phyloP scores from a whole-genome alignment of 1,140 invertebrate genomes.

The Drosophila bifasciata region DNA sequence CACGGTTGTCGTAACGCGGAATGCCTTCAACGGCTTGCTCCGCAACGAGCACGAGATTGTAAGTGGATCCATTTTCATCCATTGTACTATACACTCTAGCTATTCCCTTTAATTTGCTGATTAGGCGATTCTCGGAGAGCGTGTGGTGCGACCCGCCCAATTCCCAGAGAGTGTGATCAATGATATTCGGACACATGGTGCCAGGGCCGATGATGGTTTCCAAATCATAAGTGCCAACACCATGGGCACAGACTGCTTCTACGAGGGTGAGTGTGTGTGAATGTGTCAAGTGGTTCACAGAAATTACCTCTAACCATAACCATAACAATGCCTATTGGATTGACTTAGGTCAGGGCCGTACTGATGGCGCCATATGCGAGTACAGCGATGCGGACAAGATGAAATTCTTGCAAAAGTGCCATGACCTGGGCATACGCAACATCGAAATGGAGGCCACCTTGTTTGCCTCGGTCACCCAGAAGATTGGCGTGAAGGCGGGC shows the following conservation, averaged over 20 bases:
- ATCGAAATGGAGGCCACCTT: slow-evolving; percentile 98
- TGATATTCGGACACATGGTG: slow-evolving; percentile 89
- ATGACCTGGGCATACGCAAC: slow-evolving; percentile 92
- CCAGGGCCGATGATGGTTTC: slow-evolving; percentile 88
- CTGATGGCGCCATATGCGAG: slow-evolving; percentile 98
- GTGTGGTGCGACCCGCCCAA: slow-evolving; percentile 90
- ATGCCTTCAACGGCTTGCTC: slow-evolving; percentile 92
- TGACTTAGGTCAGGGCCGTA: slow-evolving; percentile 88
- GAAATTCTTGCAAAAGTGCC: slow-evolving; percentile 87
- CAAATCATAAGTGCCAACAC: slow-evolving; percentile 93
- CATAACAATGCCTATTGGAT: neutral
- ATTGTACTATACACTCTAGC: no score
- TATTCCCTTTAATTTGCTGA: neutral
- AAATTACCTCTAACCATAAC: neutral
- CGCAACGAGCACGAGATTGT: slow-evolving; percentile 89
- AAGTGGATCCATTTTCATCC: slow-evolving; percentile 71
- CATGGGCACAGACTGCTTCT: slow-evolving; percentile 97
- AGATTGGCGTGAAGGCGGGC: slow-evolving; percentile 93
- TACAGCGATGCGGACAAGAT: slow-evolving; percentile 92
- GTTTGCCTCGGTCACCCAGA: slow-evolving; percentile 94
- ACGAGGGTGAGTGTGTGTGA: slow-evolving; percentile 90
- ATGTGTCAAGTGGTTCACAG: slow-evolving; percentile 63
- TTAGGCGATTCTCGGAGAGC: slow-evolving; percentile 94
- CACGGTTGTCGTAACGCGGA: slow-evolving; percentile 93
- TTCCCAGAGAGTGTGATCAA: slow-evolving; percentile 91